Evolutionary conservation across 2,113 vertebrate species (phyloP).

Genomic region (Scomber colias): DNA sequence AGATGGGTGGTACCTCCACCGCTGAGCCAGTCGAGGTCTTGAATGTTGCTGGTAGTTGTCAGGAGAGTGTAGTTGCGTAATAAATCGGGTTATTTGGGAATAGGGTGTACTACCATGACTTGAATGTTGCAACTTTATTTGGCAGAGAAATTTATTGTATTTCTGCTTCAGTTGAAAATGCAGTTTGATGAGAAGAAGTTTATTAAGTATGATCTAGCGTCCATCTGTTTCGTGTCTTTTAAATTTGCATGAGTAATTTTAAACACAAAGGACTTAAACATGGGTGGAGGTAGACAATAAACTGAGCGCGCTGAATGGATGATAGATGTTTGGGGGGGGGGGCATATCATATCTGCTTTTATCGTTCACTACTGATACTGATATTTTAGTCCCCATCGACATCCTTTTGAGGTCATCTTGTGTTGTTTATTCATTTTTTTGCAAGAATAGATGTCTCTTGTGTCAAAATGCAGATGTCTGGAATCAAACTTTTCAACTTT

Average conservation of each 20-base stretch:
- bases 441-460: background rate
- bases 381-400: background rate
- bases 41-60: background rate
- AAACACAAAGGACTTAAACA: background rate
- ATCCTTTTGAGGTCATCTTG: background rate
- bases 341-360: background rate
- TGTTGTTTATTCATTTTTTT: background rate
- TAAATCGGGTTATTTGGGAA: background rate
- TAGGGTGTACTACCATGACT: background rate
- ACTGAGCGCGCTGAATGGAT: background rate
- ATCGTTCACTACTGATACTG: background rate
- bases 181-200: too few relatives aligned
- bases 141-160: too few relatives aligned
- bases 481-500: conserved; percentile 4
- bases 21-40: background rate
- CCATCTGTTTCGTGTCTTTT: background rate
- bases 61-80: background rate
- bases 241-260: background rate
- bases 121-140: too few relatives aligned
- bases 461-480: background rate
- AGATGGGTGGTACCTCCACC: background rate
- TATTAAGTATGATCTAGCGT: too few relatives aligned
- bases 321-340: too few relatives aligned
- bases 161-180: too few relatives aligned
- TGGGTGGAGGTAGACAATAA: background rate